Evolutionary conservation across 2,888 invertebrate genomes (phyloP).

Genomic region (Xylota segnis): DNA sequence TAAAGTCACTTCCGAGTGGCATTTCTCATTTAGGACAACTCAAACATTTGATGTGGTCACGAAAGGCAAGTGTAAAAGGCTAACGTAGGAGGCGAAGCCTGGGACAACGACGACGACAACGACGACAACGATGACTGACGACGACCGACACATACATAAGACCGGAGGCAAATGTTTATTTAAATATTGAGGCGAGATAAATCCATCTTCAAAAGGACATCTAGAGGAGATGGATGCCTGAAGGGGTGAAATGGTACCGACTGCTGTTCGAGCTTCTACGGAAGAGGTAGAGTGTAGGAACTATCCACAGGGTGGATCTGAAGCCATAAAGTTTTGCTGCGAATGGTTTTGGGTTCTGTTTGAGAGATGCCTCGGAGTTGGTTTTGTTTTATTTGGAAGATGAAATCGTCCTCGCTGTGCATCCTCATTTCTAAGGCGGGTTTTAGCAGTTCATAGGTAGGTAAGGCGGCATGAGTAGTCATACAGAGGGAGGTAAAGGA

Average conservation of each 20-base stretch:
- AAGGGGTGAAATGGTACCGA: neutral
- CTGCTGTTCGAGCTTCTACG: constrained; percentile 1
- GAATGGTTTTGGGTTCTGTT: too few species aligned
- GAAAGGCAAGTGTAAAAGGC: neutral
- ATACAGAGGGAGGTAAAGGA: too few species aligned
- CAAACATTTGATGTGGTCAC: constrained; percentile 16
- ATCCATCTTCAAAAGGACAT: constrained; percentile 39
- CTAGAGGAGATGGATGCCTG: constrained; percentile 2
- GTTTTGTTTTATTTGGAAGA: too few species aligned
- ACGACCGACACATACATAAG: constrained; percentile 8
- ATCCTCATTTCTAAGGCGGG: too few species aligned
- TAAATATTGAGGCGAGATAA: constrained; percentile 49
- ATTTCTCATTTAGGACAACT: constrained; percentile 22
- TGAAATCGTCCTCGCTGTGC: too few species aligned
- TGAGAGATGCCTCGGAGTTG: too few species aligned
- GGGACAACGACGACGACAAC: neutral
- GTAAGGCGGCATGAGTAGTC: too few species aligned
- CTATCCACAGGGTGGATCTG: neutral
- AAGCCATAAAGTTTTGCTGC: neutral
- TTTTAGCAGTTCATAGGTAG: too few species aligned
- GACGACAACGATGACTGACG: neutral
- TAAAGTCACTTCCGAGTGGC: constrained; percentile 14
- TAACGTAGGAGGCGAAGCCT: neutral
- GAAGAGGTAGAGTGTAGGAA: neutral
- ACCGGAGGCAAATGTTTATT: constrained; percentile 49